A percentile compares a stretch with the other conserved stretches of the same genome.
These are phyloP conservation scores for Drosophila peninsularis DNA, from an alignment of 2,888 invertebrate species.

Conservation along the genomic window DNA sequence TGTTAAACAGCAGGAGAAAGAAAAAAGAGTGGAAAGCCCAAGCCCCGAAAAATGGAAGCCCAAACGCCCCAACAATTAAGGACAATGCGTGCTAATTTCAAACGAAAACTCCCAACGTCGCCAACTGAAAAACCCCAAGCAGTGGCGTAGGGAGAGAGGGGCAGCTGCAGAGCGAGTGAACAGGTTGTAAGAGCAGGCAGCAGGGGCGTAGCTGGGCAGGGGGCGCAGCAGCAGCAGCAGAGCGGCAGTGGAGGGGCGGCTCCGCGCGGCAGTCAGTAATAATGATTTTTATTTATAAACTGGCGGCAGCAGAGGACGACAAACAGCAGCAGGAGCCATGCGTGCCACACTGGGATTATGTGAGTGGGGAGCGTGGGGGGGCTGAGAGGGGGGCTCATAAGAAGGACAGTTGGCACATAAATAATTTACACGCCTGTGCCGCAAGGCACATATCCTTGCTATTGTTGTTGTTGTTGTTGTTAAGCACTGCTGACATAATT, in stretches of 20 bases:
- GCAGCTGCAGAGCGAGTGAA: background rate
- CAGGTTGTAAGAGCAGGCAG: background rate
- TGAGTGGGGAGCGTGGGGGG: background rate
- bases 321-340: slow-evolving; percentile 42
- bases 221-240: background rate
- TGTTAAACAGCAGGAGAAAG: background rate
- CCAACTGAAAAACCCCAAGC: slow-evolving; percentile 31
- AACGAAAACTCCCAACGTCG: slow-evolving; percentile 41
- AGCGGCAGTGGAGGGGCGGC: slow-evolving; percentile 4
- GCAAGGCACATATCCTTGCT: slow-evolving; percentile 36
- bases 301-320: slow-evolving; percentile 41
- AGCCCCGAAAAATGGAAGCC: slow-evolving; percentile 30
- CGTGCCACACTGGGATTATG: slow-evolving; percentile 57
- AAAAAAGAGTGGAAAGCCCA: slow-evolving; percentile 10
- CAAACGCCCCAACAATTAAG: slow-evolving; percentile 74
- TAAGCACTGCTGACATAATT: slow-evolving; percentile 71
- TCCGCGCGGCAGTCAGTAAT: slow-evolving; percentile 42
- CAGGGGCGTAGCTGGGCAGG: too few relatives aligned
- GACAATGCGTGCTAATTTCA: slow-evolving; percentile 78
- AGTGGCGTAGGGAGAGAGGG: background rate
- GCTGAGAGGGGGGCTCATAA: background rate
- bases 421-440: slow-evolving; percentile 69
- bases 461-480: slow-evolving; percentile 21
- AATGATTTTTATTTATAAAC: slow-evolving; percentile 77
- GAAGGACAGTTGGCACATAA: slow-evolving; percentile 74